phyloP scores from a whole-genome alignment of 2,888 invertebrate species.

The Lithophane leautieri region DNA sequence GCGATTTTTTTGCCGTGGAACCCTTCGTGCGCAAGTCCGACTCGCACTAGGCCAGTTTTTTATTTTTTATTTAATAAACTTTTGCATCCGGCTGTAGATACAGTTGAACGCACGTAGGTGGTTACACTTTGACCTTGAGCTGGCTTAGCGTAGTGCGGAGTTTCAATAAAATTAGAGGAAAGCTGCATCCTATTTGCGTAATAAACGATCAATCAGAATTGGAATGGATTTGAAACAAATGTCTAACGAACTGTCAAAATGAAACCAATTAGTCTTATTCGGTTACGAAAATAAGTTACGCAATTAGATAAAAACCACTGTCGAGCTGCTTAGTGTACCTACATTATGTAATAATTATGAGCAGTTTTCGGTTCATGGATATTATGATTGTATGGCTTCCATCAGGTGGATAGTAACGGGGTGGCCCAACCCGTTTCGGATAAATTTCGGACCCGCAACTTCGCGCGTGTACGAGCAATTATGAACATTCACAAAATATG shows the following conservation, averaged over 20 bases:
- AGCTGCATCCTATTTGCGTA: too few relatives aligned
- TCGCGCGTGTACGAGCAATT: background rate
- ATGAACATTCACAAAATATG: background rate
- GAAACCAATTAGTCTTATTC: too few relatives aligned
- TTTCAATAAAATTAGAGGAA: too few relatives aligned
- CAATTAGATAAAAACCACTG: background rate
- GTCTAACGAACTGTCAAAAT: too few relatives aligned
- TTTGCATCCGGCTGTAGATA: background rate
- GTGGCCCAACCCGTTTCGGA: background rate
- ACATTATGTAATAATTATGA: background rate
- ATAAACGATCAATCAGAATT: too few relatives aligned
- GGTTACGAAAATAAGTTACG: too few relatives aligned
- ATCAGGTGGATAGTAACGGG: background rate
- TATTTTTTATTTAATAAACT: conserved; percentile 33
- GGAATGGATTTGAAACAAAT: too few relatives aligned
- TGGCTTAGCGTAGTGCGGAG: background rate
- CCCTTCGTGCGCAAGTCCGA: too few relatives aligned
- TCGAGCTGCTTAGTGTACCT: background rate
- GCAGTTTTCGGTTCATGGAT: background rate
- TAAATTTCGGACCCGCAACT: background rate
- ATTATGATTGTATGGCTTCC: background rate
- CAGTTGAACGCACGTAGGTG: background rate
- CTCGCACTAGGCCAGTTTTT: too few relatives aligned
- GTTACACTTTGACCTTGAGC: background rate
- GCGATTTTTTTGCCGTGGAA: too few relatives aligned